phyloP scores from a whole-genome alignment of 1,140 invertebrate species.

The Bombus polaris region DNA sequence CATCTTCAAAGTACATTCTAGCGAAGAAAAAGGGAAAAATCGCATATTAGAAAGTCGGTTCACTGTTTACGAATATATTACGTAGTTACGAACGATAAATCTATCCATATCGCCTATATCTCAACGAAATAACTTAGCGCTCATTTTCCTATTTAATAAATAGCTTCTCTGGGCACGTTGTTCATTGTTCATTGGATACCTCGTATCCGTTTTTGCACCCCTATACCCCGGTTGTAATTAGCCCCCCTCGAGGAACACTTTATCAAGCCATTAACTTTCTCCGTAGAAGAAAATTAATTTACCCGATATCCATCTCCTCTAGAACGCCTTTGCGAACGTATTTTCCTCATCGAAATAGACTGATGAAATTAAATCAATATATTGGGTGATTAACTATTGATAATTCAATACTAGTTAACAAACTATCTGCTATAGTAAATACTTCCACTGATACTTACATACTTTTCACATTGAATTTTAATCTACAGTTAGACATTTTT shows the following conservation, averaged over 20 bases:
- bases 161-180: neutral
- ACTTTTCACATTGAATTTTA: no score
- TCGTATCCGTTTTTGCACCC: neutral
- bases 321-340: neutral
- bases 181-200: conserved; percentile 2
- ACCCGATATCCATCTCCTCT: no score
- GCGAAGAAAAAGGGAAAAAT: neutral
- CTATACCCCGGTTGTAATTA: neutral
- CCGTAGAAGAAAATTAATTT: neutral
- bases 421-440: no score
- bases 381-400: neutral
- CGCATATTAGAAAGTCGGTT: conserved; percentile 3
- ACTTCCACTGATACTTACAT: no score
- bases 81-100: conserved; percentile 36
- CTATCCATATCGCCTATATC: neutral
- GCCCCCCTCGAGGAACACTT: neutral
- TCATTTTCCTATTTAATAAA: conserved; percentile 41
- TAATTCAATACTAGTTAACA: no score
- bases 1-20: neutral
- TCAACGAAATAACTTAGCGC: conserved; percentile 30
- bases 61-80: neutral
- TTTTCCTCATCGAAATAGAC: neutral
- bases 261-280: neutral
- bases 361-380: neutral
- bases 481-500: no score